Base-by-base conservation (phyloP, 2,888 invertebrate species). In the Cheilosia grossa region DNA sequence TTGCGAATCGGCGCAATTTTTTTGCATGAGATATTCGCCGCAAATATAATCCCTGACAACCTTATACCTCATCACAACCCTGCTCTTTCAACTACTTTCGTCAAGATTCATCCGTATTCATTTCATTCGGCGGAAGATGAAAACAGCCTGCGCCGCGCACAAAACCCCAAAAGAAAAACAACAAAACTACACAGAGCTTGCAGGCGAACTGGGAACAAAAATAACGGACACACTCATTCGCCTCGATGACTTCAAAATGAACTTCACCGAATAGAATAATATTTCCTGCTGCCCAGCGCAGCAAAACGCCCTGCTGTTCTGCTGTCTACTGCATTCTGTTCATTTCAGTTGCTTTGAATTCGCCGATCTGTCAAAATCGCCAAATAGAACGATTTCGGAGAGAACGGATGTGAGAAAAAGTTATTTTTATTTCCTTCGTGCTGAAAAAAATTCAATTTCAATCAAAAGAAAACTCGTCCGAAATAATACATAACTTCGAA, bases 311-410 rank as follows among this genome's bases (percentile, higher is more conserved):
- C 69, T 64, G 69, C 53, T 64, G 37, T 54, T 42, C 17, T 15
- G n/a, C 54, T 13, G 67, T 63, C 33, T 74, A 83, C 79, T 83
- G 79, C 79, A 83, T 70, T 75, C 80, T 33, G 56, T 79, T 83
- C 79, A 79, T 70, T 79, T 82, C 87, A 87, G 87, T 88, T 83
- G 87, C 81, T 82, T 87, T 87, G 81, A 88, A 86, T 86, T 88
- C 87, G 88, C 87, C 88, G 87, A 88, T 82, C 73, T 86, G 87
- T 87, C 75, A 82, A 86, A 77, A 86, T 82, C 82, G 81, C 73
- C 53, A 37, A 82, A 59, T 69, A 67, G 75, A 64, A 83, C 77
- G 82, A 81, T 86, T 81, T 74, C 81, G 81, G 86, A 82, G 83
- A 83, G 83, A 83, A 83, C 83, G 83, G 74, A 78, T 79, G 83